These are phyloP conservation scores for Caenorhabditis japonica DNA, from an alignment of 2,888 invertebrate species.

Conservation along the genomic window DNA sequence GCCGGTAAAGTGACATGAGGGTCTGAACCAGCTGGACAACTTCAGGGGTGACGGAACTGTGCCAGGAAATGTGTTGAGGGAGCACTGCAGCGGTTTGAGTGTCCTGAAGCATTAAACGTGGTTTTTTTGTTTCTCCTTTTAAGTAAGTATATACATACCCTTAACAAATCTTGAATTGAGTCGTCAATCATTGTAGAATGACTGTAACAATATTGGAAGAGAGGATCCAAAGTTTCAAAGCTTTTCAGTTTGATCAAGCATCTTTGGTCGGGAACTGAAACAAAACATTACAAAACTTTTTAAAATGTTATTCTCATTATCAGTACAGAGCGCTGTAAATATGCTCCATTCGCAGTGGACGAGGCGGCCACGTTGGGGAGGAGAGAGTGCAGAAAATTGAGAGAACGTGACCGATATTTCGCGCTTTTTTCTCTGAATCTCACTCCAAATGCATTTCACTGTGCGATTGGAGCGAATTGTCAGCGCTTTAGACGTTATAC, in stretches of 20 bases:
- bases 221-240: slow-evolving; percentile 64
- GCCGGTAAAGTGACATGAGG: slow-evolving; percentile 73
- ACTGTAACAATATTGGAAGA: slow-evolving; percentile 68
- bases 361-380: too few species aligned
- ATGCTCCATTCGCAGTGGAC: too few species aligned
- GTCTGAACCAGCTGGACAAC: slow-evolving; percentile 73
- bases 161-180: slow-evolving; percentile 59
- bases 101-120: slow-evolving; percentile 52
- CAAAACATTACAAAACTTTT: neutral
- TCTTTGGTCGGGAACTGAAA: slow-evolving; percentile 61
- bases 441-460: too few species aligned
- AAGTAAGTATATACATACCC: slow-evolving; percentile 30
- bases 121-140: too few species aligned
- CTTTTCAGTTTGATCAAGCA: slow-evolving; percentile 61
- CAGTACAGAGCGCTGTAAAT: neutral
- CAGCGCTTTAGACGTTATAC: too few species aligned
- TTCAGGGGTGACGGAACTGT: slow-evolving; percentile 73
- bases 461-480: too few species aligned
- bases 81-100: slow-evolving; percentile 55
- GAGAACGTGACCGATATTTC: too few species aligned
- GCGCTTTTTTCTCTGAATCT: too few species aligned
- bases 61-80: slow-evolving; percentile 66
- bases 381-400: too few species aligned
- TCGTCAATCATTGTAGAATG: slow-evolving; percentile 66
- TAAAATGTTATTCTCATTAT: neutral